Conservation (phyloP, 2,113 vertebrate genomes). For the Actenoides hombroni region DNA sequence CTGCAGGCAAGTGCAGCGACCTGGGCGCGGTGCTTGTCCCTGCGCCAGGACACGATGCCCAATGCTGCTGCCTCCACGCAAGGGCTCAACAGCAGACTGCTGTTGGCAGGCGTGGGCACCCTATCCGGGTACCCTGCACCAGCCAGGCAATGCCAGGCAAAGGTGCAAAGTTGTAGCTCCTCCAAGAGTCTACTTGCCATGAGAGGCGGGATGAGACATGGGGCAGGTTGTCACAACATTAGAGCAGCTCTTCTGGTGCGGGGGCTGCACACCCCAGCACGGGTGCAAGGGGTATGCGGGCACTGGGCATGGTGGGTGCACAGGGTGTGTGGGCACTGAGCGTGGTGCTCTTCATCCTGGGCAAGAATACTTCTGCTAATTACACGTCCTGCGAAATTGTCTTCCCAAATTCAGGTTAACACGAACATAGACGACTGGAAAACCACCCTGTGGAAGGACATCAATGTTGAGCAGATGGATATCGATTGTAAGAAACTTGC, state of each 20-base stretch:
- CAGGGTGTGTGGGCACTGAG: rapidly evolving
- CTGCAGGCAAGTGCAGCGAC: rapidly evolving
- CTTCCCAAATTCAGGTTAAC: conserved; percentile 53
- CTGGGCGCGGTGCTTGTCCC: not conserved
- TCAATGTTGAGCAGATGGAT: conserved; percentile 78
- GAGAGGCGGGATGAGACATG: not conserved
- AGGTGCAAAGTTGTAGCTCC: not conserved
- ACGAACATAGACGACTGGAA: conserved; percentile 71
- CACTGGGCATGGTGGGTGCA: rapidly evolving
- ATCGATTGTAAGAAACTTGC: conserved; percentile 76
- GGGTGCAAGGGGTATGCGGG: rapidly evolving
- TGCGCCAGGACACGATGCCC: not conserved
- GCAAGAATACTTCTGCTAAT: not conserved
- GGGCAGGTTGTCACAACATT: not conserved
- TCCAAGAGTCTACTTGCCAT: not conserved
- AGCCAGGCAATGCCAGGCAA: not conserved
- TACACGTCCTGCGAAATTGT: rapidly evolving
- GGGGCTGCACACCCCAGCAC: rapidly evolving
- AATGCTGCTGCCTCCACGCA: rapidly evolving
- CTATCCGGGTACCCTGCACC: rapidly evolving
- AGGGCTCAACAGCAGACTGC: not conserved
- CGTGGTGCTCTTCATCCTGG: rapidly evolving
- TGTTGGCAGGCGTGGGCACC: not conserved
- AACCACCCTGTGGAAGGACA: conserved; percentile 74
- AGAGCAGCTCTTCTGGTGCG: not conserved